These are phyloP conservation scores for Athalia rosae DNA, from an alignment of 2,888 invertebrate genomes.

Conservation along the genomic window DNA sequence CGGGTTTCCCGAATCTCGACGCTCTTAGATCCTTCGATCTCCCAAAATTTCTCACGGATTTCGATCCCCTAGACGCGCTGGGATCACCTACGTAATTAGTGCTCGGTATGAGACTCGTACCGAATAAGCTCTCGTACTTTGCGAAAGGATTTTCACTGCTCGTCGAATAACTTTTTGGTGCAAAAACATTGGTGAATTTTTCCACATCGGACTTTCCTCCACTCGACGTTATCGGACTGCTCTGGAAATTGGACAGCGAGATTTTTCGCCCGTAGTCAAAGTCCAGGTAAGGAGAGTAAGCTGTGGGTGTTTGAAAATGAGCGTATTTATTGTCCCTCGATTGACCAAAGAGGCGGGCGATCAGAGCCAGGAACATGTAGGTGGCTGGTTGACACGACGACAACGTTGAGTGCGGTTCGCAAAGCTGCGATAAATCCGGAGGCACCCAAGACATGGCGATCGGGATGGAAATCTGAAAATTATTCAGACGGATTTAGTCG, in stretches of 20 bases:
- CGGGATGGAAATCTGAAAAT: conserved; percentile 11
- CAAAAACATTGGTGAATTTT: not conserved
- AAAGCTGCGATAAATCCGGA: conserved; percentile 76
- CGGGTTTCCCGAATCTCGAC: not conserved
- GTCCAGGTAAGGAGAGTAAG: not conserved
- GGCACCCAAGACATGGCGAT: conserved; percentile 75
- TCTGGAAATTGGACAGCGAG: conserved; percentile 4
- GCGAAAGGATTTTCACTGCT: conserved; percentile 10
- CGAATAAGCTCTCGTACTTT: conserved; percentile 12
- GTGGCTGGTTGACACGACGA: conserved; percentile 79
- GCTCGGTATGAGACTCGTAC: not conserved
- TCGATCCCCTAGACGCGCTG: not conserved
- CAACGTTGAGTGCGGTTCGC: conserved; percentile 75
- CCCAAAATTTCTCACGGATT: not conserved
- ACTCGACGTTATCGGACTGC: not conserved
- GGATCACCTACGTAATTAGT: not conserved
- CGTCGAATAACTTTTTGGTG: not conserved
- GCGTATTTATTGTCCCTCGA: conserved; percentile 71
- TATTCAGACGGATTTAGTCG: not conserved
- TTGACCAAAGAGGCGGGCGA: conserved; percentile 77
- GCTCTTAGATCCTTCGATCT: not conserved
- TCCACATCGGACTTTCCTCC: not conserved
- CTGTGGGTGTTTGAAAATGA: conserved; percentile 2
- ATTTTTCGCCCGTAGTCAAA: conserved; percentile 33
- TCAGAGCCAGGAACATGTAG: conserved; percentile 77